These are phyloP conservation scores for Dromaius novaehollandiae DNA, from an alignment of 2,113 vertebrate species.

Conservation along the genomic window DNA sequence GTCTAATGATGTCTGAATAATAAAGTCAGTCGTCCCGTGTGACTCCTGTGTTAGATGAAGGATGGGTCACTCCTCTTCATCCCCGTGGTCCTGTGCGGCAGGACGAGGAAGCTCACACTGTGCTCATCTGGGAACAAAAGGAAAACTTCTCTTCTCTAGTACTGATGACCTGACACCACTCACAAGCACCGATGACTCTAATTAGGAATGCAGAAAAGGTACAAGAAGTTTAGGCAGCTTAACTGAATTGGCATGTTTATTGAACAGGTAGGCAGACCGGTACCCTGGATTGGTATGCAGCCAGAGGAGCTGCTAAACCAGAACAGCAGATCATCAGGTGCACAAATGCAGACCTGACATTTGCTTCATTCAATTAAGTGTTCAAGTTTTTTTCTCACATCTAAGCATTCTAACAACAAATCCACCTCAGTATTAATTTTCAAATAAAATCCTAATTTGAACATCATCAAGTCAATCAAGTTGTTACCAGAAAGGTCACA, in stretches of 20 bases:
- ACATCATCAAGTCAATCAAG: neutral
- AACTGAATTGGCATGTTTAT: neutral
- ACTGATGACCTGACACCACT: neutral
- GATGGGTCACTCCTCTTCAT: neutral
- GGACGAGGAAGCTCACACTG: neutral
- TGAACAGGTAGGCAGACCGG: neutral
- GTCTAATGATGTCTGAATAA: neutral
- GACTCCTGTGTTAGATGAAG: neutral
- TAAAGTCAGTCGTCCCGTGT: neutral
- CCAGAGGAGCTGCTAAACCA: neutral
- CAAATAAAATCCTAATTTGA: neutral
- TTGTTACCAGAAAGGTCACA: neutral
- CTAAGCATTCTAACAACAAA: neutral
- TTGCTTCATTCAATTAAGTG: neutral
- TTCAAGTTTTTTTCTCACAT: neutral
- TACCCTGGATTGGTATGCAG: neutral
- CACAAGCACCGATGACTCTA: neutral
- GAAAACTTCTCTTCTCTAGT: neutral
- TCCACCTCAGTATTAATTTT: neutral
- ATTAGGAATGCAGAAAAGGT: neutral
- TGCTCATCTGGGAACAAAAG: constrained; percentile 7
- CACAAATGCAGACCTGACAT: neutral
- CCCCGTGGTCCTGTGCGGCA: neutral
- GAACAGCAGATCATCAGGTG: neutral
- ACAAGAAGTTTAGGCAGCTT: neutral